A percentile compares a stretch with the other conserved stretches of the same genome.
Evolutionary conservation across 2,113 vertebrate species (phyloP).

Genomic region (Lophochroa leadbeateri): DNA sequence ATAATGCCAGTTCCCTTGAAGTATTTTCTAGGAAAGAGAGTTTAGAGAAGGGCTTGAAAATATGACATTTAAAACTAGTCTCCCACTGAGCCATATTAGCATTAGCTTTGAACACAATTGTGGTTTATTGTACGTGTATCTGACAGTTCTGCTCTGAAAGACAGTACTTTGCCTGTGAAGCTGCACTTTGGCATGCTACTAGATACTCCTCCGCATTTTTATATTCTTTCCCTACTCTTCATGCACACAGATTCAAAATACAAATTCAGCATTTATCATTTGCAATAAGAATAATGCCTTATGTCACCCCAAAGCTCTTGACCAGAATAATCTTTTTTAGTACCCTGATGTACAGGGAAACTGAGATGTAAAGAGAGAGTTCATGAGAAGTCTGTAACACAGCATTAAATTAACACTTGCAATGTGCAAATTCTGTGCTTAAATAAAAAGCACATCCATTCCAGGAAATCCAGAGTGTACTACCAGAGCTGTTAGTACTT

Average conservation of each 20-base stretch:
- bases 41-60: slow-evolving; percentile 49
- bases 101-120: slow-evolving; percentile 57
- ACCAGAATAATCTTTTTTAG: background rate
- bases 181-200: background rate
- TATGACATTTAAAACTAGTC: slow-evolving; percentile 56
- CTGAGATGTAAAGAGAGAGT: background rate
- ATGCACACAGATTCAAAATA: background rate
- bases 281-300: background rate
- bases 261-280: background rate
- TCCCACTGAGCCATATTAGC: slow-evolving; percentile 62
- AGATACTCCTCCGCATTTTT: background rate
- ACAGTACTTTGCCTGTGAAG: slow-evolving; percentile 18
- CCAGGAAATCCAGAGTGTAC: background rate
- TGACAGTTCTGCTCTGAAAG: slow-evolving; percentile 31
- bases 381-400: background rate
- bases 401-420: background rate
- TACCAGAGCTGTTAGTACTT: background rate
- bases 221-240: background rate
- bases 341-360: background rate
- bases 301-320: background rate
- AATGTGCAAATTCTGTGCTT: background rate
- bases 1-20: slow-evolving; percentile 38
- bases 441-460: background rate
- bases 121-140: slow-evolving; percentile 24
- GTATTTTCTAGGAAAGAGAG: slow-evolving; percentile 20